Evolutionary conservation across 92 coral and sea anemone genomes (phyloP).

Genomic region (Meandrina meandrites): DNA sequence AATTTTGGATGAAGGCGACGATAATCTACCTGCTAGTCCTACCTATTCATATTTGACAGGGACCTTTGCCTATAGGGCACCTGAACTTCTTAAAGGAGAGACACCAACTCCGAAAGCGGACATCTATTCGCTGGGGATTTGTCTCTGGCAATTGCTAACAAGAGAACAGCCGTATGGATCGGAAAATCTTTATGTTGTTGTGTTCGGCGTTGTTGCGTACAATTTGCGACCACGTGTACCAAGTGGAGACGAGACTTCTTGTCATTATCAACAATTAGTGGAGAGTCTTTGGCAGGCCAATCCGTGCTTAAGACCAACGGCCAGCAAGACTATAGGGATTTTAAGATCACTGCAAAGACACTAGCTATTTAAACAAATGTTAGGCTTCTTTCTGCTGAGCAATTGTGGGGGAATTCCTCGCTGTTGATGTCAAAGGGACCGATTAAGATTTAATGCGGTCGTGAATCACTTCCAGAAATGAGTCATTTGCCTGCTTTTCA

Average conservation of each 20-base stretch:
- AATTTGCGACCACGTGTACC: slow-evolving; percentile 96
- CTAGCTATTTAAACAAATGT: slow-evolving; percentile 19
- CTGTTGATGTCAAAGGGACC: slow-evolving; percentile 58
- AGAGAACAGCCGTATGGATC: slow-evolving; percentile 94
- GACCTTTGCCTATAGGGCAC: slow-evolving; percentile 96
- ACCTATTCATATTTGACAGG: slow-evolving; percentile 97
- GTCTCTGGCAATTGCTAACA: slow-evolving; percentile 90
- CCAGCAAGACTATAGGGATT: slow-evolving; percentile 62
- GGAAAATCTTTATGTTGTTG: slow-evolving; percentile 93
- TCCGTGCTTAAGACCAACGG: slow-evolving; percentile 78
- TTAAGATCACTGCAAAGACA: slow-evolving; percentile 61
- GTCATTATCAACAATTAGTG: slow-evolving; percentile 74
- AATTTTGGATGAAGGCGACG: slow-evolving; percentile 82
- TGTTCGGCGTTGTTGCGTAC: slow-evolving; percentile 96
- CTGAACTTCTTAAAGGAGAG: slow-evolving; percentile 95
- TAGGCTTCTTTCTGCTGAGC: slow-evolving; percentile 7
- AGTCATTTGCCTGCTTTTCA: slow-evolving; percentile 23
- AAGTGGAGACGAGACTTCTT: slow-evolving; percentile 45
- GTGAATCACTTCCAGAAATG: slow-evolving; percentile 23
- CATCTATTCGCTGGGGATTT: slow-evolving; percentile 93
- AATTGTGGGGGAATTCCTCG: slow-evolving; percentile 50
- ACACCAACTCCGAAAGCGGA: slow-evolving; percentile 94
- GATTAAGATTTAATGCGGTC: slow-evolving; percentile 59
- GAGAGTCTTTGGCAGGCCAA: slow-evolving; percentile 86
- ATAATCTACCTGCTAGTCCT: slow-evolving; percentile 96